A percentile compares a stretch with the other conserved stretches of the same genome.
Evolutionary conservation across 2,888 invertebrate genomes (phyloP).

Genomic region (Syritta pipiens): DNA sequence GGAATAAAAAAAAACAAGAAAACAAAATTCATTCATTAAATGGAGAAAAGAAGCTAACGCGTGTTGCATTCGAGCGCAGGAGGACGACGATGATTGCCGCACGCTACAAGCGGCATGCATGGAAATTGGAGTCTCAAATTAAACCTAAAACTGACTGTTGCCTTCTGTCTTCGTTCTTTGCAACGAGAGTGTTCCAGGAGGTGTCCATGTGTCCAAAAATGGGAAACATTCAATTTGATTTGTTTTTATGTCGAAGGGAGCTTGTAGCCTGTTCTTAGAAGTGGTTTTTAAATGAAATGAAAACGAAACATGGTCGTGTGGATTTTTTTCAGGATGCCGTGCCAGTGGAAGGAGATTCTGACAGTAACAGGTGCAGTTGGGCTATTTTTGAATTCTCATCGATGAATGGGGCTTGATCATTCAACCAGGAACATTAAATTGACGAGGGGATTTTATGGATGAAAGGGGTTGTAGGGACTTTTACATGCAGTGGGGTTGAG

Average conservation of each 20-base stretch:
- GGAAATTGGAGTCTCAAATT: slow-evolving; percentile 42
- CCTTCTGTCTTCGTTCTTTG: neutral
- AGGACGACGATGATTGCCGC: neutral
- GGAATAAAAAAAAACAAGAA: slow-evolving; percentile 9
- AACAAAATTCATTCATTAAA: slow-evolving; percentile 61
- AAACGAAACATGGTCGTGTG: slow-evolving; percentile 23
- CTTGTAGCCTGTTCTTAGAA: slow-evolving; percentile 52
- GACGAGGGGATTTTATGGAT: too few relatives aligned
- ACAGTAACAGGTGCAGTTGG: slow-evolving; percentile 27
- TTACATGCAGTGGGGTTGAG: too few relatives aligned
- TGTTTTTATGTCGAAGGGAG: slow-evolving; percentile 39
- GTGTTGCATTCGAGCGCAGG: slow-evolving; percentile 55
- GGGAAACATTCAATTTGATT: slow-evolving; percentile 11
- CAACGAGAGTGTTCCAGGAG: slow-evolving; percentile 31
- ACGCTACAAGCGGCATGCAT: slow-evolving; percentile 4
- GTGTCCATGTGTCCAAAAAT: slow-evolving; percentile 62
- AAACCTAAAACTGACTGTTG: slow-evolving; percentile 26
- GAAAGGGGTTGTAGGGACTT: too few relatives aligned
- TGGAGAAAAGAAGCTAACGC: slow-evolving; percentile 59
- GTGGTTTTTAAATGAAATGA: neutral
- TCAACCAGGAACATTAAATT: slow-evolving; percentile 10
- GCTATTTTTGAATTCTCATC: slow-evolving; percentile 3
- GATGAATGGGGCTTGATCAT: slow-evolving; percentile 20
- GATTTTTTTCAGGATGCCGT: neutral
- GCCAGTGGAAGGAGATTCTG: neutral